Base-by-base conservation (phyloP, 2,797 vertebrate species). In the Microctenopoma steveboyesi region DNA sequence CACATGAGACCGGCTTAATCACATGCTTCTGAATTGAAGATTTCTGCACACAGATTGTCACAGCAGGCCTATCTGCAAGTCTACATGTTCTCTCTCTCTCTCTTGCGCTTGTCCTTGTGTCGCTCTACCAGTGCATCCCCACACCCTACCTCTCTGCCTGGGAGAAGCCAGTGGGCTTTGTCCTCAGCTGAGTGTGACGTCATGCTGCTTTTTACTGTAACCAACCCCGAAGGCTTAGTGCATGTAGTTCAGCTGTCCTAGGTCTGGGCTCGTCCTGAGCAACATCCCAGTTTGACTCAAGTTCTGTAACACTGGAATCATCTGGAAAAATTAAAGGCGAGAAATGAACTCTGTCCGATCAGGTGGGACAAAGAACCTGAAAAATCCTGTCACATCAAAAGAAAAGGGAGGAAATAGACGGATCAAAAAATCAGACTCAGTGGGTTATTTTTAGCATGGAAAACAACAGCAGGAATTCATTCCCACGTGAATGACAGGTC, bases 181-280 rank as follows among this genome's bases (percentile, higher is more conserved):
- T 92, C 89, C 89, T 91, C 91, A 92, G 92, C 87, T 90, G 90
- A 84, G 88, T 88, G 90, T 91, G 91, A 90, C 82, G 86, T 91
- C 90, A 91, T 86, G 71, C 62, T 77, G 79, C 85, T 37, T 83
- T 85, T 82, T 78, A 76, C 80, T 84, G 68, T 88, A 91, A 78
- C 81, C 74, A 85, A 68, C 77, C 85, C 82, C 72, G 60, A 83
- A 86, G 87, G 81, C 76, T 22, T 86, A 79, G 80, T 84, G 69
- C 63, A 64, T 81, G 81, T 69, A 78, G 58, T 80, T 83, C 39
- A 71, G 69, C 53, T 62, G 69, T 68, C 75, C 76, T 72, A 30
- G 65, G 74, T 72, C 73, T 74, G 67, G 76, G 77, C 81, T 79
- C 87, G 83, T 78, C 79, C 79, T 25, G 1, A 33, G 58, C 37